phyloP scores from a whole-genome alignment of 2,113 vertebrate genomes.

The Grantiella picta region DNA sequence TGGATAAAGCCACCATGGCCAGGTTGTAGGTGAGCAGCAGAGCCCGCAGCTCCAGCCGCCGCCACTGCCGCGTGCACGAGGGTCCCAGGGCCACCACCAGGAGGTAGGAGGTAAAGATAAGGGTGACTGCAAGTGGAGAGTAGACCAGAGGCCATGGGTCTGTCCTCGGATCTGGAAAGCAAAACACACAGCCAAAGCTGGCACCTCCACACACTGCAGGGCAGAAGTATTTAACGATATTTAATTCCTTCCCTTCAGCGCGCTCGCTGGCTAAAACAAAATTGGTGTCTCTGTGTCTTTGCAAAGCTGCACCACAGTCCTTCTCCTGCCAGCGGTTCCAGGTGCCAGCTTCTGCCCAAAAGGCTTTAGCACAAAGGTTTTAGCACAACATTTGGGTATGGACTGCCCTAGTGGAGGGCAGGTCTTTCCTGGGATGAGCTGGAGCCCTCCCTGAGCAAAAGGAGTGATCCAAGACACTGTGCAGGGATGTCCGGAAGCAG shows the following conservation, averaged over 20 bases:
- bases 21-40: conserved; percentile 70
- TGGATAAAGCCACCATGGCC: conserved; percentile 67
- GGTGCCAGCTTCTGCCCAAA: neutral
- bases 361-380: neutral
- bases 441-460: accelerated
- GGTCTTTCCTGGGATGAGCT: neutral
- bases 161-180: conserved; percentile 71
- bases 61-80: conserved; percentile 11
- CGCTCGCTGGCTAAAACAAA: neutral
- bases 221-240: neutral
- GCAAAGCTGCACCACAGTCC: neutral
- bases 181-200: neutral
- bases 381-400: neutral
- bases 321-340: neutral
- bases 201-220: neutral
- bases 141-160: conserved; percentile 71
- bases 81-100: conserved; percentile 64
- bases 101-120: conserved; percentile 69
- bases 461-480: neutral
- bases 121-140: conserved; percentile 57
- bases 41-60: conserved; percentile 57
- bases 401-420: neutral
- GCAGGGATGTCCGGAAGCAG: neutral
- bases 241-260: neutral
- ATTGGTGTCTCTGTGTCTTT: neutral